Evolutionary conservation across 2,888 invertebrate species (phyloP), one percentile per base, ranked within the genome.

Genomic region (Elegia similella): DNA sequence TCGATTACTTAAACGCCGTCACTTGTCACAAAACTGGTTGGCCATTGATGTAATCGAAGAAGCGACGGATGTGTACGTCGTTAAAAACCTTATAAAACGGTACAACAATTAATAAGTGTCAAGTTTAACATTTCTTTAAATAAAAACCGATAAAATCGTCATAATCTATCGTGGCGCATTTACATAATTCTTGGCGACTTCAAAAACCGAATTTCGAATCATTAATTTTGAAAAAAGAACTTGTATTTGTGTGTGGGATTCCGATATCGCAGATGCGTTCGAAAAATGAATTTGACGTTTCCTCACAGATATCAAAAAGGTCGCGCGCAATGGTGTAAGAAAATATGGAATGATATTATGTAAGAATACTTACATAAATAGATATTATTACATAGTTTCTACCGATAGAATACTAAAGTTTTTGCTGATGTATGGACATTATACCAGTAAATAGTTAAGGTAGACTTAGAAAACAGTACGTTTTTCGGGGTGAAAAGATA

Each of bases 91-190:
- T 81, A 80, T 79, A 82, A 73, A 81, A 78, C 70, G 75, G 72
- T 69, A 70, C 72, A 72, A 82, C 84, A 84, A 87, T 87, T 86
- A 86, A 86, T 87, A 87, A 78, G 82, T 83, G 87, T 86, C 87
- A 84, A 80, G 73, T 78, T 78, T 76, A 80, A 86, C 82, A 79
- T 85, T 80, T 83, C 84, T 83, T 86, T 85, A 80, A 80, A 82
- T 75, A 71, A 65, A 72, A 68, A 64, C 71, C 75, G 75, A 80
- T 82, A 82, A 80, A 78, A 84, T 80, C 78, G 68, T 78, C 53
- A 62, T 61, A 62, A 63, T 63, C 64, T 63, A 60, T 64, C 59
- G 64, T 59, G 29, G 13, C 47, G 43, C 56, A 62, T 62, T 62
- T 61, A 56, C 63, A 62, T 61, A 58, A 57, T 58, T 54, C 57